Percentiles rank a stretch among this genome's conserved stretches.
Conservation (phyloP, 2,888 invertebrate species). For the Conomelus anceps region DNA sequence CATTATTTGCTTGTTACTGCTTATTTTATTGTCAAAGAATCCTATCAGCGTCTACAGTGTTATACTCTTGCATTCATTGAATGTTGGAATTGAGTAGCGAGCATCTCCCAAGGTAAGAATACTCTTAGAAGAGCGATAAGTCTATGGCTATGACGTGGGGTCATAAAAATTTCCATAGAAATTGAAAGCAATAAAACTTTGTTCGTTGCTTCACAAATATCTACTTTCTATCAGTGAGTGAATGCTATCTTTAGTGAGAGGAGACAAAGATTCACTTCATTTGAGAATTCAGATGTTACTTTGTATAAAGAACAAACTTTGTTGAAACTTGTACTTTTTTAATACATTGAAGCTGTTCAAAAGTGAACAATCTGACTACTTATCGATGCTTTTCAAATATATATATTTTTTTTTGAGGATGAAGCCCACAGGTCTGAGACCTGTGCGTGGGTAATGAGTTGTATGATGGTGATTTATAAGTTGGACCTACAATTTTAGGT, state of each 20-base stretch:
- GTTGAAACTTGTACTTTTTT: no score
- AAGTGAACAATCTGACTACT: no score
- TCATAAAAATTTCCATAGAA: neutral
- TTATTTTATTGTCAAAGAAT: neutral
- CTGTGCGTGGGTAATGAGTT: no score
- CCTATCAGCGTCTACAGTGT: neutral
- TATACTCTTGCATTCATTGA: neutral
- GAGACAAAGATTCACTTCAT: neutral
- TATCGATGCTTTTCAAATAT: no score
- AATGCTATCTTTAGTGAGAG: neutral
- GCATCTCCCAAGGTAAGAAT: neutral
- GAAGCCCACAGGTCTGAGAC: no score
- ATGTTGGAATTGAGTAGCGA: neutral
- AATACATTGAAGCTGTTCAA: no score
- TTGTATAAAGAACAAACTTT: no score
- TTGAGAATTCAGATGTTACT: no score
- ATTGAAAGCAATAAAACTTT: neutral
- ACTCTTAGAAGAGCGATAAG: neutral
- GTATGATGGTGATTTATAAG: no score
- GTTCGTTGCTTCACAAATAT: neutral
- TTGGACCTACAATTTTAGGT: no score
- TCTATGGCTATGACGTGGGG: neutral
- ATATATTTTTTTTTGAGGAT: no score
- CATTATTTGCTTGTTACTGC: neutral
- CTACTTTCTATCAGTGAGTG: neutral